Percentiles rank a stretch among this genome's conserved stretches.
These are phyloP conservation scores for Parazoanthus swiftii DNA, from an alignment of 92 coral and sea anemone species.

Conservation along the genomic window DNA sequence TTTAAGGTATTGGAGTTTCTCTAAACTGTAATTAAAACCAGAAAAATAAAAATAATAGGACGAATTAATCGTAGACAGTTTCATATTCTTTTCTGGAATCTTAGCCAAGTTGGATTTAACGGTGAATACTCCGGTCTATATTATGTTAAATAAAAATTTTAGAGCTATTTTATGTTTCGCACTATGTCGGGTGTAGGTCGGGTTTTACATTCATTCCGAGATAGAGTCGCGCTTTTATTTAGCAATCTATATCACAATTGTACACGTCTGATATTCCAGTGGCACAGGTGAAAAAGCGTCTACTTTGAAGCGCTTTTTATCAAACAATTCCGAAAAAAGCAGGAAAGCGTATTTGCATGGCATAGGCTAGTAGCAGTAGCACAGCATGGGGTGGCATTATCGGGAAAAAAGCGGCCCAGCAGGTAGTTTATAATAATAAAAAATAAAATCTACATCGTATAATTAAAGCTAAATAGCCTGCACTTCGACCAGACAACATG, in stretches of 20 bases:
- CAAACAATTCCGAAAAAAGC: constrained; percentile 55
- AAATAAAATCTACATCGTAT: constrained; percentile 96
- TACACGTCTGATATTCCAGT: constrained; percentile 8
- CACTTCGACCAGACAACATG: constrained; percentile 91
- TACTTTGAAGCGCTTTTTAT: constrained; percentile 46
- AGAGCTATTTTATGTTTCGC: background rate
- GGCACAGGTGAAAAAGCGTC: constrained; percentile 66
- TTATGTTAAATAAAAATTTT: background rate
- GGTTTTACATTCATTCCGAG: constrained; percentile 18
- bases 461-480: constrained; percentile 97
- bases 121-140: constrained; percentile 31
- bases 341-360: constrained; percentile 77
- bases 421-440: constrained; percentile 88
- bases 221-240: constrained; percentile 39
- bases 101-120: constrained; percentile 5
- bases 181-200: constrained; percentile 3
- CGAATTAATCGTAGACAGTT: constrained; percentile 55
- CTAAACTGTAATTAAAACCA: constrained; percentile 74
- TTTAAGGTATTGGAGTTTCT: constrained; percentile 67
- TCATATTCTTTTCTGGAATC: constrained; percentile 42
- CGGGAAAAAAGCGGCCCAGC: constrained; percentile 90
- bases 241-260: constrained; percentile 24
- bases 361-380: constrained; percentile 55
- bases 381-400: constrained; percentile 91
- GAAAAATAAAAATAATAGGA: constrained; percentile 60